These are phyloP conservation scores for Ochropleura plecta DNA, from an alignment of 2,888 invertebrate genomes.

Conservation along the genomic window DNA sequence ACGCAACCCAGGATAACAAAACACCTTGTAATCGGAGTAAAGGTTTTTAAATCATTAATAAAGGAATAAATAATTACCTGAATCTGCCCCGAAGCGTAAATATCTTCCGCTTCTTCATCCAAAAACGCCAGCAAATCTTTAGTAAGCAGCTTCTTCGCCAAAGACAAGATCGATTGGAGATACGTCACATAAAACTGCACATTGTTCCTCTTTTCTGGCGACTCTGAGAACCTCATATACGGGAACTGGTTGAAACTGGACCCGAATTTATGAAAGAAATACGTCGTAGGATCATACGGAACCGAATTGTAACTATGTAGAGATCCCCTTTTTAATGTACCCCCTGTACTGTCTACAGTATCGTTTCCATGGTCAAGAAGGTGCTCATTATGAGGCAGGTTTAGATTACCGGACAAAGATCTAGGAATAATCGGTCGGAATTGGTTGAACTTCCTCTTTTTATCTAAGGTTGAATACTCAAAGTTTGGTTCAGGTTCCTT, in stretches of 20 bases:
- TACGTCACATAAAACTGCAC: constrained; percentile 94
- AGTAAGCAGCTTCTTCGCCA: constrained; percentile 96
- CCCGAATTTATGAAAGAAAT: constrained; percentile 97
- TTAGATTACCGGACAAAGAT: constrained; percentile 96
- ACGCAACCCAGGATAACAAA: too few species aligned
- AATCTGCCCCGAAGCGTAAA: constrained; percentile 93
- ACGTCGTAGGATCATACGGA: constrained; percentile 95
- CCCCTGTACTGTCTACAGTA: constrained; percentile 77
- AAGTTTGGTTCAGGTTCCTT: constrained; percentile 83
- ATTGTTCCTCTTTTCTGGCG: constrained; percentile 92
- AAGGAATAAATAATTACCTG: constrained; percentile 74
- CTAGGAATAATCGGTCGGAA: constrained; percentile 97
- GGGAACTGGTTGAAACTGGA: constrained; percentile 98
- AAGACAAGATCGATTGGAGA: constrained; percentile 94
- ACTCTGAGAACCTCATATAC: constrained; percentile 94
- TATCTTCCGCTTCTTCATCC: constrained; percentile 96
- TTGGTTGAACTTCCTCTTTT: constrained; percentile 93
- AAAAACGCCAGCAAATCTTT: constrained; percentile 95
- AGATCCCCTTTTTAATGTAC: constrained; percentile 85
- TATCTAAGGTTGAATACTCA: constrained; percentile 90
- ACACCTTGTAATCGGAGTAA: too few species aligned
- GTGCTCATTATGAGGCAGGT: constrained; percentile 91
- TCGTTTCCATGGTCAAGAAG: constrained; percentile 84
- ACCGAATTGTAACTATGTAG: constrained; percentile 92
- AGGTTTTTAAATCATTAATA: too few species aligned